Evolutionary conservation across 2,888 invertebrate genomes (phyloP), one percentile per base, ranked within the genome.

Genomic region (Epinotia bilunana): DNA sequence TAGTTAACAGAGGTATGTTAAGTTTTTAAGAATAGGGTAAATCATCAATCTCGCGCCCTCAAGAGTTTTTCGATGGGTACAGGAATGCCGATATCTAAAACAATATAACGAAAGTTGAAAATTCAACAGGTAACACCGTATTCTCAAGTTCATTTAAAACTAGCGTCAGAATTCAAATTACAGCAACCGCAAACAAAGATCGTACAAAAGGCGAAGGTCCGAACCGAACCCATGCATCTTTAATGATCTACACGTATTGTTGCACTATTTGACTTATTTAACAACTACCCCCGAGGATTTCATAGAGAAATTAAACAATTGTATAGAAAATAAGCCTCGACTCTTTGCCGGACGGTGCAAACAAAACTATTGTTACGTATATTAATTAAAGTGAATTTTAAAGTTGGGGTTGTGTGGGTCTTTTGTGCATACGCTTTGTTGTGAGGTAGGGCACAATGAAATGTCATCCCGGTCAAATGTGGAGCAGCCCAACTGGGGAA

Each of bases 161-260:
- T 72, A 77, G 62, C 68, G 28, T 62, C 63, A 57, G 70, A 78
- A 77, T 78, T 76, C 67, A 76, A 77, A 79, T 78, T 78, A 80
- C 85, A 86, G 85, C 12, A n/a, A 85, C 83, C 71, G 69, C 74
- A 72, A 72, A 85, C 76, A 82, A 83, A 83, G 86, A 88, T 87
- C 87, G 82, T 85, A 89, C 83, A 85, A 90, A 88, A 87, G 88
- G 84, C 87, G 77, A 87, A 88, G 90, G 92, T 90, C 90, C 89
- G 87, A 86, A 82, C 87, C 86, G 84, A 87, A 86, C 78, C 78
- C 80, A 82, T 93, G 87, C 89, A 93, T 91, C 87, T 87, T 91
- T 93, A 91, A 93, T 92, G 90, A 86, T 78, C 76, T 80, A 80
- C 89, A 88, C 88, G 86, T 88, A 92, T 93, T 93, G 93, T 93